phyloP scores from a whole-genome alignment of 2,888 invertebrate genomes.

The Trachelus iudaicus region DNA sequence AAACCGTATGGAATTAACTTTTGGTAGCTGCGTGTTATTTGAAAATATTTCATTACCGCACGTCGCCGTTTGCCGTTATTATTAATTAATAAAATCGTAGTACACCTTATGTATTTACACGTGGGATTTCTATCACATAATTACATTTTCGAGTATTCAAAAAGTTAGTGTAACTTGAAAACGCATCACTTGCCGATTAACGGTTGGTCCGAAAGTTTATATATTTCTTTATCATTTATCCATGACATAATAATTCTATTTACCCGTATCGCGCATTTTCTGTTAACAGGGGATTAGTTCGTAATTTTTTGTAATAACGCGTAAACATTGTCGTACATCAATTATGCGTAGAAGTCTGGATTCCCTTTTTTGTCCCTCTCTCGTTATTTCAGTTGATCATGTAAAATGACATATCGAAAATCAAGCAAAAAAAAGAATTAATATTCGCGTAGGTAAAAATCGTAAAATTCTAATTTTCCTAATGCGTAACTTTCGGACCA shows the following conservation, averaged over 20 bases:
- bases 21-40: slow-evolving; percentile 12
- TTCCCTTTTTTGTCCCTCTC: not conserved
- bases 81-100: slow-evolving; percentile 27
- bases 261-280: not conserved
- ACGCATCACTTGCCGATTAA: slow-evolving; percentile 38
- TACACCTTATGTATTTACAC: slow-evolving; percentile 46
- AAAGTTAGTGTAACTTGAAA: slow-evolving; percentile 41
- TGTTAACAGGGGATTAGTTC: not conserved
- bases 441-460: not conserved
- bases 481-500: slow-evolving; percentile 24
- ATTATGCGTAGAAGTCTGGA: not conserved
- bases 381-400: not conserved
- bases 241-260: not conserved
- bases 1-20: not conserved
- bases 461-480: not conserved
- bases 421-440: not conserved
- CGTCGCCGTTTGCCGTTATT: slow-evolving; percentile 26
- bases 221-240: not conserved
- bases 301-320: not conserved
- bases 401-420: not conserved
- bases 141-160: slow-evolving; percentile 44
- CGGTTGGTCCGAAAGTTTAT: slow-evolving; percentile 46
- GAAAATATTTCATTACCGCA: slow-evolving; percentile 38
- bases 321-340: not conserved
- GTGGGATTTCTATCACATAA: slow-evolving; percentile 38